Percentiles rank a stretch among this genome's conserved stretches.
Evolutionary conservation across 2,113 vertebrate species (phyloP).

Genomic region (Isichthys henryi): DNA sequence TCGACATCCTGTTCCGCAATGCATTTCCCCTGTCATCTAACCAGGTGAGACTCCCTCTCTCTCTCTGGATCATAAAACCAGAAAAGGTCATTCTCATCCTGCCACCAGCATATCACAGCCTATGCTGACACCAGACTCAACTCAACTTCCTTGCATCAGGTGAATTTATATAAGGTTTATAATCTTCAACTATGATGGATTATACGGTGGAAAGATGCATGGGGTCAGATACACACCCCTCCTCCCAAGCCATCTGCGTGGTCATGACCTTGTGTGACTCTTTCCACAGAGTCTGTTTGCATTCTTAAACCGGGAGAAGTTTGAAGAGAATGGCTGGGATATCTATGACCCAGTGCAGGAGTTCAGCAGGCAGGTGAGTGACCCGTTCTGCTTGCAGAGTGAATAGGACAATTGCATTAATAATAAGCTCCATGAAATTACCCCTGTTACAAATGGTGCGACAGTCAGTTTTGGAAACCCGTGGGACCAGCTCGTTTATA

Average conservation of each 20-base stretch:
- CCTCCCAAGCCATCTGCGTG: background rate
- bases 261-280: background rate
- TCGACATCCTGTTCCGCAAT: slow-evolving; percentile 80
- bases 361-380: slow-evolving; percentile 80
- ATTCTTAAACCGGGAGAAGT: slow-evolving; percentile 88
- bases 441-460: background rate
- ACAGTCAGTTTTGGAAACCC: background rate
- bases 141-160: background rate
- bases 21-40: slow-evolving; percentile 84
- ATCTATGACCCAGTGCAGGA: slow-evolving; percentile 84
- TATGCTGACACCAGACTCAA: background rate
- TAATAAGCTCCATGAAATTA: background rate
- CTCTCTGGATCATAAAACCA: background rate
- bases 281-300: slow-evolving; percentile 76
- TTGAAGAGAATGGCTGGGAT: slow-evolving; percentile 79
- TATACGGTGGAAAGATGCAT: background rate
- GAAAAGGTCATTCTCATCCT: background rate
- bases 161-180: background rate
- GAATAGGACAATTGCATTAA: background rate
- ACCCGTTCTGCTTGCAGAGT: background rate
- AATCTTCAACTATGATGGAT: background rate
- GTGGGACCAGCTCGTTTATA: background rate
- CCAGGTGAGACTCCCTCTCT: slow-evolving; percentile 64
- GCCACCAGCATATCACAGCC: background rate
- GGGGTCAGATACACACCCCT: background rate